These are phyloP conservation scores for Tachina lurida DNA, from an alignment of 2,888 invertebrate species.

Conservation along the genomic window DNA sequence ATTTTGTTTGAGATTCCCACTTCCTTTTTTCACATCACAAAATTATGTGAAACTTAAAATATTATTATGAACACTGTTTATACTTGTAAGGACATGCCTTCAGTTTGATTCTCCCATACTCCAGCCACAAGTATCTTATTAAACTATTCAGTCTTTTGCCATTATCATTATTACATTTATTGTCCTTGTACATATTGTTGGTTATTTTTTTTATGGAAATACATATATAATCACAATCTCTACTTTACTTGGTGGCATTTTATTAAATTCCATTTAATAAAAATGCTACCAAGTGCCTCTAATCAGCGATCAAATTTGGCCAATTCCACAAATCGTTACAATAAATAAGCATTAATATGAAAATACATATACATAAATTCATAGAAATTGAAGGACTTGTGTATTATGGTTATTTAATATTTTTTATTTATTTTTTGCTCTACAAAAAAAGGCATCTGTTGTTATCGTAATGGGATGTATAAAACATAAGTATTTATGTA, in stretches of 20 bases:
- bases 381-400: constrained; percentile 21
- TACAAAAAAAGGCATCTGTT: constrained; percentile 4
- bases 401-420: too few relatives aligned
- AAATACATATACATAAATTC: constrained; percentile 32
- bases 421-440: constrained; percentile 3
- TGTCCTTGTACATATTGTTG: too few relatives aligned
- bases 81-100: too few relatives aligned
- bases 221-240: not conserved
- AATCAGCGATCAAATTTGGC: constrained; percentile 34
- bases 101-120: too few relatives aligned
- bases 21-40: too few relatives aligned
- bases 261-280: not conserved
- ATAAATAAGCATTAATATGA: constrained; percentile 17
- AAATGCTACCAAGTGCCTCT: constrained; percentile 2
- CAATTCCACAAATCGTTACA: constrained; percentile 11
- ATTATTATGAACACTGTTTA: too few relatives aligned
- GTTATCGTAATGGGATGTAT: not conserved
- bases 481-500: too few relatives aligned
- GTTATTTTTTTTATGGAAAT: not conserved
- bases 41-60: too few relatives aligned
- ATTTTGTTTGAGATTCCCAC: too few relatives aligned
- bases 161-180: too few relatives aligned
- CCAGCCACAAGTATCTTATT: too few relatives aligned
- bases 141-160: too few relatives aligned
- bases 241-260: not conserved